Percentiles rank a stretch among this genome's conserved stretches.
Evolutionary conservation across 2,797 vertebrate genomes (phyloP).

Genomic region (Sciaenops ocellatus): DNA sequence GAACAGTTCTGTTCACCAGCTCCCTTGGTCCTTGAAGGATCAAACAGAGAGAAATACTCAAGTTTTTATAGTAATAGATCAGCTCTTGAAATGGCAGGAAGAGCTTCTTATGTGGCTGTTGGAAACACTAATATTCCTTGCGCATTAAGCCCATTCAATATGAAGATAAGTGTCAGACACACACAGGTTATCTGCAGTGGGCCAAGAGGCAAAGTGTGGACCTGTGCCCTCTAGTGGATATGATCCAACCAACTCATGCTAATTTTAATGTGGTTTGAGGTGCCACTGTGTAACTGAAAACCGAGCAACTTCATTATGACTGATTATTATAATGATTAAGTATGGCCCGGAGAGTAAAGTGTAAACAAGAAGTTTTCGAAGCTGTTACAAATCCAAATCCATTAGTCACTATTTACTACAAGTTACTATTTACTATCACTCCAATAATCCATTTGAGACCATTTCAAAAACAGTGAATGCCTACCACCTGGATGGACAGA

Average conservation of each 20-base stretch:
- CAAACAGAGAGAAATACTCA: neutral
- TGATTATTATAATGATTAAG: neutral
- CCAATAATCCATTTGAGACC: neutral
- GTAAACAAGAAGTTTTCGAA: neutral
- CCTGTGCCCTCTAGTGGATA: constrained; percentile 13
- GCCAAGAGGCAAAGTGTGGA: neutral
- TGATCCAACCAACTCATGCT: neutral
- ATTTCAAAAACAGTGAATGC: neutral
- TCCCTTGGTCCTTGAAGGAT: neutral
- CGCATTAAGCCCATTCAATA: neutral
- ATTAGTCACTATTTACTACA: neutral
- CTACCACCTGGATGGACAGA: neutral
- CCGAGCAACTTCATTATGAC: neutral
- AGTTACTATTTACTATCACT: neutral
- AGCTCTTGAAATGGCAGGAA: neutral
- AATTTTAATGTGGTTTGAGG: neutral
- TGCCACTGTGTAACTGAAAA: neutral
- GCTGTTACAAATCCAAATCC: no score
- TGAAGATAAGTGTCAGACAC: neutral
- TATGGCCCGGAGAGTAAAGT: neutral
- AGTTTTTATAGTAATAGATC: neutral
- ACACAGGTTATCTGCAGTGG: neutral
- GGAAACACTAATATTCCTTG: neutral
- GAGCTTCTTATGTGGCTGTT: neutral
- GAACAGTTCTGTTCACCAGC: neutral